Evolutionary conservation across 2,113 vertebrate genomes (phyloP), one percentile per base, ranked within the genome.

Genomic region (Microcebus tavaratra): DNA sequence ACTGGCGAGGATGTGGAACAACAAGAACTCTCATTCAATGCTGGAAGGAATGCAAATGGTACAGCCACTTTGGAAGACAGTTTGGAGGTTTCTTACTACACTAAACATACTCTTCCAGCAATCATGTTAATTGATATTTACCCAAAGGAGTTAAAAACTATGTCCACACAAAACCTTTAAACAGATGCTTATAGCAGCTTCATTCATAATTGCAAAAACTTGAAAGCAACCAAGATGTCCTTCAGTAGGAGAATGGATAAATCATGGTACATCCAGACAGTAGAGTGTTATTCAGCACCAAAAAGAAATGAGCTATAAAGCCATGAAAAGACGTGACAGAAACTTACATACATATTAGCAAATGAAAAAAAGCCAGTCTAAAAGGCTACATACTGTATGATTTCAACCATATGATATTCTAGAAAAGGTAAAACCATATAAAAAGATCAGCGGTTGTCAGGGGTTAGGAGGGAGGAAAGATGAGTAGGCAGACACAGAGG

Each of bases 41-140:
- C 21, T 63, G 18, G 29, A 48, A 27, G 42, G 17, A 29, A 80
- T 68, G 29, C 27, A 95, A 68, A 61, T 42, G 23, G 55, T 42
- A 15, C 6, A 61, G 61, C 36, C 36, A 82, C 53, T 59, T 23
- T 57, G 10, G 11, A 45, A 70, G 36, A 57, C 15, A 48, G 18
- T 91, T 59, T 61, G 65, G 7, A 10, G 13, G 21, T 73, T 61
- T 48, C 31, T 20, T 61, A 73, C 23, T 48, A 90, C 90, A 90
- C 9, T 67, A 39, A 84, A 53, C 65, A 90, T 42, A 78, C 13
- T 21, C 31, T 84, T 67, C 45, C 90, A 87, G 27, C 6, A 85
- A 92, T 53, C 15, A 21, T 59, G 55, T 9, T 61, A 18, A 27
- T 50, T 88, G 53, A 27, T 61, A 59, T 84, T 95, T 90, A 90